A percentile compares a stretch with the other conserved stretches of the same genome.
Evolutionary conservation across 37 sponge, comb jelly and placozoan species (phyloP).

Genomic region (Hexactinellida sp.): DNA sequence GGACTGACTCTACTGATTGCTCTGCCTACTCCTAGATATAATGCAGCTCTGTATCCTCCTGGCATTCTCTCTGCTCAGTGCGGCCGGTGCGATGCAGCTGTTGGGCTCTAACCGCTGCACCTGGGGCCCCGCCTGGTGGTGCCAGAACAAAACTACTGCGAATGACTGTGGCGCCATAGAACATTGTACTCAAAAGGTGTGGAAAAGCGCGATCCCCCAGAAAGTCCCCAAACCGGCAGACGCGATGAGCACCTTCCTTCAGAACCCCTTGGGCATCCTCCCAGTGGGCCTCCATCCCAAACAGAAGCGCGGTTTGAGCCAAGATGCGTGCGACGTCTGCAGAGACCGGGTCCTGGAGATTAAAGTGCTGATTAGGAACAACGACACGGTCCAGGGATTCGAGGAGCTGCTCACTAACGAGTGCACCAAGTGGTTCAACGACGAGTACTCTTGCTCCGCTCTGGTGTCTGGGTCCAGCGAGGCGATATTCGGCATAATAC

Average conservation of each 20-base stretch:
- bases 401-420: background rate
- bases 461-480: background rate
- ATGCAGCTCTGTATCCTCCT: background rate
- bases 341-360: background rate
- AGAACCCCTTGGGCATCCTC: background rate
- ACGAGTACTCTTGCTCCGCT: background rate
- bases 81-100: background rate
- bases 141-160: conserved; percentile 31
- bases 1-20: no score
- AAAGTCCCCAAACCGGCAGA: background rate
- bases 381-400: background rate
- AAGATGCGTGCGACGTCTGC: background rate
- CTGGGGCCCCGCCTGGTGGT: conserved; percentile 67
- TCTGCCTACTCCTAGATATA: no score
- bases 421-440: background rate
- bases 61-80: background rate
- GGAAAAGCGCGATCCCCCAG: conserved; percentile 25
- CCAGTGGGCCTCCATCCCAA: background rate
- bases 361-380: background rate
- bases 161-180: conserved; percentile 25
- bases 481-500: background rate
- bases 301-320: background rate
- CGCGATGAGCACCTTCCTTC: background rate
- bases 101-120: conserved; percentile 23
- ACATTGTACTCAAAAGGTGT: conserved; percentile 41